Conservation (phyloP, 2,797 vertebrate species). For the Margarornis squamiger region DNA sequence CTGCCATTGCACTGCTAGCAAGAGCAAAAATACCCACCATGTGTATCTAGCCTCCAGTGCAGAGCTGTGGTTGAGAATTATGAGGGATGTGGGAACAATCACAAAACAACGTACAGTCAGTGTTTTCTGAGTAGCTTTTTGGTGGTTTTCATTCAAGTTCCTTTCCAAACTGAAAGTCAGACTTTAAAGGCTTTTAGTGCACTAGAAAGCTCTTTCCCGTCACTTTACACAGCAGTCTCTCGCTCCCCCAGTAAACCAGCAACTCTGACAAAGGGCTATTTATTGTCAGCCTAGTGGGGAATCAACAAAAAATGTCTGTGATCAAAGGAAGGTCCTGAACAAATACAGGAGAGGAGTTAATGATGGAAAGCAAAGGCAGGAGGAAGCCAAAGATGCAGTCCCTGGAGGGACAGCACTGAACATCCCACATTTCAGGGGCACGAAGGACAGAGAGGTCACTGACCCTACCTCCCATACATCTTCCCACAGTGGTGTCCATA, state of each 20-base stretch:
- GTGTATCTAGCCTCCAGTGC: neutral
- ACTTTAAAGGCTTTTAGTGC: neutral
- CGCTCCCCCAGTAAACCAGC: accelerated
- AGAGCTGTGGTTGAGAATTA: neutral
- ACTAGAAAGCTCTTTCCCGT: neutral
- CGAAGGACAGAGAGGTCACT: neutral
- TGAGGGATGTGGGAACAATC: neutral
- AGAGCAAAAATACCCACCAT: neutral
- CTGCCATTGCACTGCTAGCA: neutral
- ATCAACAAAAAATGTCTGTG: neutral
- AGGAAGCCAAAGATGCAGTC: neutral
- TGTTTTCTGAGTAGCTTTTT: neutral
- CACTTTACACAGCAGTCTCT: neutral
- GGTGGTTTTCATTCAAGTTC: neutral
- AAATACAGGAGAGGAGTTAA: neutral
- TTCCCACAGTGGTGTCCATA: neutral
- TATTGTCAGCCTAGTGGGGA: neutral
- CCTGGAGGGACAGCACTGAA: neutral
- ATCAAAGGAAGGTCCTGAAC: neutral
- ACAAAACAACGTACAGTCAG: neutral
- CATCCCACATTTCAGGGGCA: accelerated
- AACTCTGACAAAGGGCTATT: neutral
- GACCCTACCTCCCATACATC: neutral
- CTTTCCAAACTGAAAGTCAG: neutral
- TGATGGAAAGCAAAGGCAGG: neutral